Conservation (phyloP, 2,797 vertebrate species). For the Macropus fuliginosus region DNA sequence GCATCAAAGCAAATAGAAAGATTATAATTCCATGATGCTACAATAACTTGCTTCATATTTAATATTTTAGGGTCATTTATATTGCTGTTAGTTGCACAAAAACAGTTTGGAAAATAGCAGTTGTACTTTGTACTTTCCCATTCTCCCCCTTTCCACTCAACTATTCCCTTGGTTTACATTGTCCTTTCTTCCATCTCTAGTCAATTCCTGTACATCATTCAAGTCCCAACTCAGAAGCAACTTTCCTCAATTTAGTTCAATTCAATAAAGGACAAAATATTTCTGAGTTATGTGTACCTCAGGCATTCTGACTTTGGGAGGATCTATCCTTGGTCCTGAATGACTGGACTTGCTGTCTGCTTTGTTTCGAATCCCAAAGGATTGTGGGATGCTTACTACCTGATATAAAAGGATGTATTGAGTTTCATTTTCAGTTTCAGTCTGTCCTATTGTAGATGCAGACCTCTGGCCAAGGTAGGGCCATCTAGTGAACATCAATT, state of each 20-base stretch:
- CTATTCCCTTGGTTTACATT: background rate
- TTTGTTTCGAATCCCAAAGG: background rate
- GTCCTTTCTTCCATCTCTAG: background rate
- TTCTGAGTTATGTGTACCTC: background rate
- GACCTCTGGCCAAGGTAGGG: background rate
- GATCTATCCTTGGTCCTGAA: background rate
- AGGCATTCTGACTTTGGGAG: background rate
- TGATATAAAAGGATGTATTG: background rate
- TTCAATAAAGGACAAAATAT: background rate
- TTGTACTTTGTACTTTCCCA: background rate
- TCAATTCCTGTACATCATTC: background rate
- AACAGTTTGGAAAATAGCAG: background rate
- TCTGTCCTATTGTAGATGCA: background rate
- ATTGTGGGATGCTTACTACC: background rate
- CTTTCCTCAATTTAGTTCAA: background rate
- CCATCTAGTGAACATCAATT: background rate
- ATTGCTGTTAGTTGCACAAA: background rate
- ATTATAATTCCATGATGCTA: background rate
- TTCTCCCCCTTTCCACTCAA: background rate
- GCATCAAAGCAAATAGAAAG: background rate
- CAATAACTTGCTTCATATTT: background rate
- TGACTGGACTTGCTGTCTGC: background rate
- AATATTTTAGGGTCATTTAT: background rate
- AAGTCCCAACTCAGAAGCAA: background rate
- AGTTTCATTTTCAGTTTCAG: background rate